phyloP scores from a whole-genome alignment of 2,888 invertebrate genomes.

The Pseudococcus longispinus region DNA sequence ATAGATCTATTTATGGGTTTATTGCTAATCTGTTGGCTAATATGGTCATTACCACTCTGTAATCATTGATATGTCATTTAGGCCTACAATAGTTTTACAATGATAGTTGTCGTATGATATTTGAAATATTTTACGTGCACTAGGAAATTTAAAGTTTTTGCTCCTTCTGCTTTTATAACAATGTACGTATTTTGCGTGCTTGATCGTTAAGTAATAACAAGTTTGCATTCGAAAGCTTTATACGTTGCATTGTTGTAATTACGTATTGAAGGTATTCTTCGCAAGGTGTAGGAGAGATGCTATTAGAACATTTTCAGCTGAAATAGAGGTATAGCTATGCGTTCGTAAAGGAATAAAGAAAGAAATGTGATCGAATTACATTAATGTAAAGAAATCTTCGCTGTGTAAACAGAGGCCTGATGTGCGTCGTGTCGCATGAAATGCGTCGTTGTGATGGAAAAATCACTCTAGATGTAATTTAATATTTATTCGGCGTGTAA shows the following conservation, averaged over 20 bases:
- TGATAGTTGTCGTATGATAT: slow-evolving; percentile 43
- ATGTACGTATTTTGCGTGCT: neutral
- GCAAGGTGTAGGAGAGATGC: neutral
- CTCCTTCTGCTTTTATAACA: slow-evolving; percentile 29
- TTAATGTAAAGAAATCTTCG: neutral
- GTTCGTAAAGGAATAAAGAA: neutral
- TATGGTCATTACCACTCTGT: slow-evolving; percentile 55
- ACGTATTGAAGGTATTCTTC: neutral
- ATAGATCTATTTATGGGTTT: slow-evolving; percentile 55
- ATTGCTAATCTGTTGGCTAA: slow-evolving; percentile 40
- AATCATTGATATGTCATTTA: slow-evolving; percentile 36
- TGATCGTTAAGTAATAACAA: neutral
- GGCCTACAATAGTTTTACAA: slow-evolving; percentile 44
- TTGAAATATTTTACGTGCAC: slow-evolving; percentile 23
- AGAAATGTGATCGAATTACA: neutral
- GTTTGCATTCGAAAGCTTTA: neutral
- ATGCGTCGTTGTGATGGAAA: neutral
- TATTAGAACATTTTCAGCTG: neutral
- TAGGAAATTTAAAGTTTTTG: slow-evolving; percentile 54
- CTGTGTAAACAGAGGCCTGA: neutral
- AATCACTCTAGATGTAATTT: neutral
- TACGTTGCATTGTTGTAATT: neutral
- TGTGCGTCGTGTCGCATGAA: neutral
- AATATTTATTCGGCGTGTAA: neutral
- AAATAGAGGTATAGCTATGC: neutral